Conservation (phyloP, 2,888 invertebrate genomes). For the Diloba caeruleocephala region DNA sequence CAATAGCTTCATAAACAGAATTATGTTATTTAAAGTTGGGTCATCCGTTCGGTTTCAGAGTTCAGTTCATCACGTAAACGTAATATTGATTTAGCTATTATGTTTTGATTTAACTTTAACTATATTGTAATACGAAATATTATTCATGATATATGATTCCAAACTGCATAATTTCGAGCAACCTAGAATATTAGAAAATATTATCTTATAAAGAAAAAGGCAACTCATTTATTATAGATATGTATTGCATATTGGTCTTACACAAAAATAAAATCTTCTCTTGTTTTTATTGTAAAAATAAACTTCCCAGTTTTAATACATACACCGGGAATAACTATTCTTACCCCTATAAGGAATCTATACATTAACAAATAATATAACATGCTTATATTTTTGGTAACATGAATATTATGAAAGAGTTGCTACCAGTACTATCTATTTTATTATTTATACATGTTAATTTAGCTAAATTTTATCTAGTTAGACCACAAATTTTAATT, state of each 20-base stretch:
- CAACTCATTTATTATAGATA: slow-evolving; percentile 73
- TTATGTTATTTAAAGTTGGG: no score
- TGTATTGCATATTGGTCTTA: slow-evolving; percentile 88
- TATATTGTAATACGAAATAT: no score
- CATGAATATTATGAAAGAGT: slow-evolving; percentile 77
- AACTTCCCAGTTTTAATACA: slow-evolving; percentile 81
- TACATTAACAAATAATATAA: slow-evolving; percentile 82
- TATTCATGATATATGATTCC: no score
- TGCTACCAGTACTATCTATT: slow-evolving; percentile 64
- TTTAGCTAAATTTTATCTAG: slow-evolving; percentile 53
- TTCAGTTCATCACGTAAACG: no score
- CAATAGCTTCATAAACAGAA: no score
- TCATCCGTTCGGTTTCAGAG: no score
- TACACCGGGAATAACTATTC: slow-evolving; percentile 83
- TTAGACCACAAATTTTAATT: slow-evolving; percentile 49
- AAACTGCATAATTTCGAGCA: no score
- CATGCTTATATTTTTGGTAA: slow-evolving; percentile 84
- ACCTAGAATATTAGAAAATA: neutral
- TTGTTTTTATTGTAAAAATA: slow-evolving; percentile 86
- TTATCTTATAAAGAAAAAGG: slow-evolving; percentile 25
- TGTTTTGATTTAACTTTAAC: no score
- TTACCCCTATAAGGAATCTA: slow-evolving; percentile 80
- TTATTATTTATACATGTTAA: slow-evolving; percentile 46
- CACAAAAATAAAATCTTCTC: slow-evolving; percentile 86
- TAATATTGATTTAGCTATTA: no score